Evolutionary conservation across 2,113 vertebrate species (phyloP), one percentile per base, ranked within the genome.

Genomic region (Malurus elegans): DNA sequence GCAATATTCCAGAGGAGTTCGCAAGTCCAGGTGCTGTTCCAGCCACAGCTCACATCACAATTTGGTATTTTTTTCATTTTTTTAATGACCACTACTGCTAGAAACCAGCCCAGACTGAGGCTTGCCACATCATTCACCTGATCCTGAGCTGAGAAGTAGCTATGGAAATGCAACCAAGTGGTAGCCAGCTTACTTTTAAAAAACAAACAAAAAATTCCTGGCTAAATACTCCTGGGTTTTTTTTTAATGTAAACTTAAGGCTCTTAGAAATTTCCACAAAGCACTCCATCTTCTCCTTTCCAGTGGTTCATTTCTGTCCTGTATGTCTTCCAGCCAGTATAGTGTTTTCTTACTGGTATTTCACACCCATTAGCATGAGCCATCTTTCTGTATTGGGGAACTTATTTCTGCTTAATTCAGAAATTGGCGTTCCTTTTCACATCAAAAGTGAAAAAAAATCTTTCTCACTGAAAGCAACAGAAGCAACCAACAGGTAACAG

Each of bases 381-480:
- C 26, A 79, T 8, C 32, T 83, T 26, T 58, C 48, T 80, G 84
- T 18, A 50, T 83, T 81, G 36, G 18, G 31, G 8, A 67, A 4
- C 40, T 80, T 78, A 47, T 64, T 92, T 95, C 29, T 92, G 50
- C 32, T 65, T 75, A 53, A 65, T 57, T 89, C 73, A 89, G 66
- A 72, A 87, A 28, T 5, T 10, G 5, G 4, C 47, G 10, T 48
- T 79, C 38, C 31, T 28, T 65, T 79, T 79, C n/a, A 45, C 36
- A 57, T 42, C 29, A 74, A 75, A 86, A 79, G 31, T 7, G 5
- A 34, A 83, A 76, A 79, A 65, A 79, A 65, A 29, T 54, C 5
- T 14, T 88, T 86, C 86, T 60, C 45, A 54, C 53, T 57, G 23
- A 90, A 86, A 74, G 36, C n/a, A 57, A 7, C 29, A 61, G 65